Evolutionary conservation across 2,888 invertebrate genomes (phyloP), one percentile per base, ranked within the genome.

Genomic region (Ichneumoninae sp.): DNA sequence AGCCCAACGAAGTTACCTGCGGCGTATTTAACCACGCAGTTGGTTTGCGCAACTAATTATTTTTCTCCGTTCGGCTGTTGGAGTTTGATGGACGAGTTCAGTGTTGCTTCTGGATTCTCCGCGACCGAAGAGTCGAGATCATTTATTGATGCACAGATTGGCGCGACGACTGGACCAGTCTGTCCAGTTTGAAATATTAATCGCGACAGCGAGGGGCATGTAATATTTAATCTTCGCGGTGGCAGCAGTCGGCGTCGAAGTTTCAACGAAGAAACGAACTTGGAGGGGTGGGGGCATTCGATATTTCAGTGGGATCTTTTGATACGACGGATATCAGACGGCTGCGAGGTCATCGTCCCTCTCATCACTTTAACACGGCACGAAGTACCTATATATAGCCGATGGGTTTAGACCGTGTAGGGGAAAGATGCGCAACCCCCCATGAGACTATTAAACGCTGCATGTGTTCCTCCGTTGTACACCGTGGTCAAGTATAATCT

Each of bases 401-500:
- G 44, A 73, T 50, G 60, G 33, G 63, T 81, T 81, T 73, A 77
- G 70, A 77, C 30, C 63, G 22, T 50, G 70, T 69, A 82, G 76
- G 79, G 82, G 85, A 76, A 76, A 77, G 87, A 87, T 85, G 86
- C 26, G 57, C 80, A 80, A 83, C 86, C 87, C 86, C 89, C 87
- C 87, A 66, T 63, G 90, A 87, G 89, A 89, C 89, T 88, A 88
- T 91, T 91, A 89, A 91, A 89, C 87, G 88, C 83, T 87, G 77
- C 74, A 66, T 81, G 78, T 81, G 85, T 78, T 75, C 74, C 63
- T 66, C 70, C 52, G 69, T 86, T 86, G 88, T 87, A 57, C 88
- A 88, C 87, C 81, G 73, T 78, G 89, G 89, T 89, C 90, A 88
- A 90, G 89, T 90, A 82, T 85, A 90, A 91, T 91, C 57, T 47